phyloP scores from a whole-genome alignment of 2,888 invertebrate species.

The Ochropleura leucogaster region DNA sequence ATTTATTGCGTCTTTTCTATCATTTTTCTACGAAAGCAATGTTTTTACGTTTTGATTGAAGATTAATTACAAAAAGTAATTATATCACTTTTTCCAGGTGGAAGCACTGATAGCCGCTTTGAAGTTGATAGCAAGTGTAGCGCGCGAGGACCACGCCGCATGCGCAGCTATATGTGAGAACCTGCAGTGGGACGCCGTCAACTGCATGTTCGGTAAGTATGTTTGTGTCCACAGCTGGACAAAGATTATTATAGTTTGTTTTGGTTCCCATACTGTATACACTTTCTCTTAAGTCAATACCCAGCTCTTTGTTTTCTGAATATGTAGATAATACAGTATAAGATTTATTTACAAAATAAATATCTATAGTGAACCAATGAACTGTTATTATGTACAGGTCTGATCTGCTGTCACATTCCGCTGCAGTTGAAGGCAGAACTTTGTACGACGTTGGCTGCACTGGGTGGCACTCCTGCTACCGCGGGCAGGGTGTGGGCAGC shows the following conservation, averaged over 20 bases:
- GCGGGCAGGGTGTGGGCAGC: constrained; percentile 96
- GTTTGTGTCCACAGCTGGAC: background rate
- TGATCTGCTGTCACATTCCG: constrained; percentile 96
- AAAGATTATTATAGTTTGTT: no score
- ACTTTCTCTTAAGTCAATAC: no score
- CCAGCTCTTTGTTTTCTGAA: background rate
- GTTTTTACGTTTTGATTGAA: no score
- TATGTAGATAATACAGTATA: no score
- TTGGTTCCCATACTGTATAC: no score
- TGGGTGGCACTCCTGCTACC: constrained; percentile 94
- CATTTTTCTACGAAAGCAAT: no score
- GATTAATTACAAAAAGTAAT: background rate
- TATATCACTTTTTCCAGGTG: constrained; percentile 81
- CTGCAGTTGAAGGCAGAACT: constrained; percentile 96
- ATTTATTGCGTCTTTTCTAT: no score
- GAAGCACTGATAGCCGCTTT: constrained; percentile 96
- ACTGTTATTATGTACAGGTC: constrained; percentile 83
- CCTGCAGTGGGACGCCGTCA: constrained; percentile 96
- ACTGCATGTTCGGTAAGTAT: constrained; percentile 92
- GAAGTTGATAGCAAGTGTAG: constrained; percentile 94
- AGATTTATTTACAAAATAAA: no score
- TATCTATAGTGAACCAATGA: no score
- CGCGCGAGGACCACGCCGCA: constrained; percentile 95
- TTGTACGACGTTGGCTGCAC: constrained; percentile 94
- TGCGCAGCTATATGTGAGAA: constrained; percentile 96